These are phyloP conservation scores for Alca torda DNA, from an alignment of 2,797 vertebrate genomes.

Conservation along the genomic window DNA sequence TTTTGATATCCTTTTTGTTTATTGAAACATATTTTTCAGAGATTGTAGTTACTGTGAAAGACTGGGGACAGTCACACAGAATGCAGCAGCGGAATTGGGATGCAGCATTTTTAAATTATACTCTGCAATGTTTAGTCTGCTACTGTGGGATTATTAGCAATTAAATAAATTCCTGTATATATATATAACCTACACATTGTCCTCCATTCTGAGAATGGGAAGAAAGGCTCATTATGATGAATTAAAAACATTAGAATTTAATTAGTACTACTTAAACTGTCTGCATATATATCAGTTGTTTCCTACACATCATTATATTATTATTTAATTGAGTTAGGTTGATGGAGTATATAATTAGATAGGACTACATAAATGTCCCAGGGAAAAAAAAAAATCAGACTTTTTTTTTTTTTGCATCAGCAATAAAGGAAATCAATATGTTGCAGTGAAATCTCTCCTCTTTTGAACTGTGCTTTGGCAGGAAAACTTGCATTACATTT, in stretches of 20 bases:
- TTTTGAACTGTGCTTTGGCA: conserved; percentile 51
- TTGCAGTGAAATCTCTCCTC: conserved; percentile 25
- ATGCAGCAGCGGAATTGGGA: neutral
- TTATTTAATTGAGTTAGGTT: conserved; percentile 72
- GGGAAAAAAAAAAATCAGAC: conserved; percentile 8
- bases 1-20: neutral
- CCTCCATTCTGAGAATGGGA: conserved; percentile 7
- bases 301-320: conserved; percentile 47
- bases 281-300: conserved; percentile 49
- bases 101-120: neutral
- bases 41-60: neutral
- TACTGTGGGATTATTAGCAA: neutral
- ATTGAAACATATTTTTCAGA: neutral
- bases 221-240: conserved; percentile 38
- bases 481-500: neutral
- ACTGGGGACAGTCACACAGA: neutral
- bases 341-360: conserved; percentile 69
- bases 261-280: conserved; percentile 53
- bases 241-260: conserved; percentile 60
- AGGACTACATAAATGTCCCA: conserved; percentile 53
- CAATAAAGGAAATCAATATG: conserved; percentile 61
- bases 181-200: neutral
- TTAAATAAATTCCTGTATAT: neutral
- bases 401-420: neutral
- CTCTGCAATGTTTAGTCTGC: neutral